These are phyloP conservation scores for Calosoma granatense DNA, from an alignment of 1,140 invertebrate genomes.

Conservation along the genomic window DNA sequence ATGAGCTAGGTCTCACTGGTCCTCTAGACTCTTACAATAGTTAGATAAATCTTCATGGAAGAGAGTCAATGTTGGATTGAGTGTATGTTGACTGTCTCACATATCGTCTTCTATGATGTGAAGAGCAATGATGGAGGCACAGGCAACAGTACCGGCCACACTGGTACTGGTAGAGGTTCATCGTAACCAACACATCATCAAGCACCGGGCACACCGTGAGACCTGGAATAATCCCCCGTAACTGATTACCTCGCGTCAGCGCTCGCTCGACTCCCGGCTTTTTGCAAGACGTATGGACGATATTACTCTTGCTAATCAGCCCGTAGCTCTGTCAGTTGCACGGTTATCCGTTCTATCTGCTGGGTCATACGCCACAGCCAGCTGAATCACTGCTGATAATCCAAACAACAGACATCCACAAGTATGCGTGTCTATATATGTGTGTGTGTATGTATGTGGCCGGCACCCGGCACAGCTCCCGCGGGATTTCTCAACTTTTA, in stretches of 20 bases:
- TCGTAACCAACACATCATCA: neutral
- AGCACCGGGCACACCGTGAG: neutral
- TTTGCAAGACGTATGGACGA: constrained; percentile 4
- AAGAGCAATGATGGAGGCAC: neutral
- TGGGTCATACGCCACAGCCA: neutral
- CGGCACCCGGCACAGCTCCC: neutral
- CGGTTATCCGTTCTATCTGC: neutral
- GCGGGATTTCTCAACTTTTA: neutral
- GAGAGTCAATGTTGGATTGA: no score
- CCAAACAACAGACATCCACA: no score
- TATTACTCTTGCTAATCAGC: constrained; percentile 9
- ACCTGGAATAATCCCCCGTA: constrained; percentile 3
- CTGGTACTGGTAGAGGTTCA: no score
- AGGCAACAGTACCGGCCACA: neutral
- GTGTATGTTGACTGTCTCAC: no score
- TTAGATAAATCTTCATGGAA: no score
- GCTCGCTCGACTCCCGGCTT: constrained; percentile 1
- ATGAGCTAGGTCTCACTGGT: no score
- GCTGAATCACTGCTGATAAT: no score
- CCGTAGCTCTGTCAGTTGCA: constrained; percentile 4
- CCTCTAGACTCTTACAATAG: no score
- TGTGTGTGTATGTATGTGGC: neutral
- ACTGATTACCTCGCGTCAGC: neutral
- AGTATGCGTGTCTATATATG: no score
- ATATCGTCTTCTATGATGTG: no score